These are phyloP conservation scores for human (Homo sapiens) DNA, from an alignment of 2,113 vertebrate genomes.

Conservation along the genomic window DNA sequence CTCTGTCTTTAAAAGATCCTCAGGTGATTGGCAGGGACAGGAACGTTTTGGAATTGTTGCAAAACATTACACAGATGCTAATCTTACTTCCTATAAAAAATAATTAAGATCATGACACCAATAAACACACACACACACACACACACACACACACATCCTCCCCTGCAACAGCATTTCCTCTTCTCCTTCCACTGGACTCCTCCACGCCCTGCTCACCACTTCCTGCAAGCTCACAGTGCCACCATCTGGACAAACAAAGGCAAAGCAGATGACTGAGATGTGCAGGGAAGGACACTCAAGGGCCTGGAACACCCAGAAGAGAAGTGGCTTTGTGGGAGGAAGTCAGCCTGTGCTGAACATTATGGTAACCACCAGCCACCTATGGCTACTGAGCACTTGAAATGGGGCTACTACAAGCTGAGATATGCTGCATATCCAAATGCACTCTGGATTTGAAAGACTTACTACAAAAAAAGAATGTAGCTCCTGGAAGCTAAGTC, in stretches of 20 bases:
- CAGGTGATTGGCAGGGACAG: background rate
- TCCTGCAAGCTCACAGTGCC: constrained; percentile 62
- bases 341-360: background rate
- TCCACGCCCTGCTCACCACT: background rate
- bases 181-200: background rate
- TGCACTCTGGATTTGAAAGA: background rate
- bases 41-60: background rate
- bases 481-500: background rate
- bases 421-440: background rate
- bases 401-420: background rate
- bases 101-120: background rate
- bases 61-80: constrained; percentile 4
- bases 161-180: background rate
- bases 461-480: background rate
- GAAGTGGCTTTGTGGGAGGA: background rate
- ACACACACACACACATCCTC: background rate
- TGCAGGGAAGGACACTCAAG: rapidly evolving
- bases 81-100: constrained; percentile 27
- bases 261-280: background rate
- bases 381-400: background rate
- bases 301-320: background rate
- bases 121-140: background rate
- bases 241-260: constrained; percentile 52
- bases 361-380: background rate
- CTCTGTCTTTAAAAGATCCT: background rate